Base-by-base conservation (phyloP, 2,888 invertebrate genomes). In the Drosophila eohydei region DNA sequence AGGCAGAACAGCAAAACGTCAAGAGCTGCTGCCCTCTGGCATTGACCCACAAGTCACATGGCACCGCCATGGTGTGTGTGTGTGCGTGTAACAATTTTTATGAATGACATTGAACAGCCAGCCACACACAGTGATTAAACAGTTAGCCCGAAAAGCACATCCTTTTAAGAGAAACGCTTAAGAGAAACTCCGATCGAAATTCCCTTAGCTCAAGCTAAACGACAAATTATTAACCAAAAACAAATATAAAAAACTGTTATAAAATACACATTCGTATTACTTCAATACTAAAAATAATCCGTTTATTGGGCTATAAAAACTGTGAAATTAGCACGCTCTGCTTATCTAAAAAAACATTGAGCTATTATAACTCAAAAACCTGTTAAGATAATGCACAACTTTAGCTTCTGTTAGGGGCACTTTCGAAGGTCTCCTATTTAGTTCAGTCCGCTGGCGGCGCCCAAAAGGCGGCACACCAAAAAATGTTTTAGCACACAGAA, bases 71-170 rank as follows among this genome's bases (percentile, higher is more conserved):
- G n/a, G 6, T 21, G n/a, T 52, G 54, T 32, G 34, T 56, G 40
- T 36, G 48, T 60, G 50, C 40, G 65, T 72, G 70, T 34, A 71
- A 71, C 74, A 72, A 81, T 83, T 85, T 85, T 85, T 85, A 85
- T 85, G 85, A 85, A 85, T 85, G 85, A 80, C 85, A 85, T 85
- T 85, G 85, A 84, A 70, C 80, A 52, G 57, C 50, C 54, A 67
- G 57, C 50, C 54, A 67, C 68, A 43, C 30, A 54, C 44, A 51
- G 14, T 38, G 32, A 67, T 44, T 56, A 59, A 55, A 60, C 51
- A 16, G 52, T 54, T 57, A 57, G 48, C 21, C 48, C 56, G 11
- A 1, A 50, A 44, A 44, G 52, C 28, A 58, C 43, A 65, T 61
- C 58, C 64, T 51, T 34, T 3, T 16, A 70, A 77, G 70, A 74